These are phyloP conservation scores for Dicentrarchus labrax DNA, from an alignment of 2,113 vertebrate species.

Conservation along the genomic window DNA sequence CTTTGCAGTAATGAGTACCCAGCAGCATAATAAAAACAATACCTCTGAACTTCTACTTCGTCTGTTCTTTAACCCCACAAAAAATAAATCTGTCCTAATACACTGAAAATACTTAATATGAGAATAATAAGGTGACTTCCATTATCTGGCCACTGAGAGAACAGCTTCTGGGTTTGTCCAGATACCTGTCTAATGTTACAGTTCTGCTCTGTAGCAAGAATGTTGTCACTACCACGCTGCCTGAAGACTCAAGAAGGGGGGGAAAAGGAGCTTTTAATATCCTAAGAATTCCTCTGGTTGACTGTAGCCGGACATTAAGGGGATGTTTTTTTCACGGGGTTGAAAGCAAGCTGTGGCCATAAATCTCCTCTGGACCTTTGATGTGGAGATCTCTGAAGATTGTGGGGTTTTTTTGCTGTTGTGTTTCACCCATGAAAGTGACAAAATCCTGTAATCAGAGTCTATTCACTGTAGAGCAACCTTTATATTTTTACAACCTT, in stretches of 20 bases:
- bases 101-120: slow-evolving; percentile 17
- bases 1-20: slow-evolving; percentile 13
- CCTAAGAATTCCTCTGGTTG: slow-evolving; percentile 70
- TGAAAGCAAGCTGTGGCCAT: slow-evolving; percentile 36
- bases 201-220: slow-evolving; percentile 59
- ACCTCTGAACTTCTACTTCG: background rate
- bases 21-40: slow-evolving; percentile 9
- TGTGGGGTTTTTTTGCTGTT: slow-evolving; percentile 46
- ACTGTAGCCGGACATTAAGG: slow-evolving; percentile 59
- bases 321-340: slow-evolving; percentile 20
- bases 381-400: slow-evolving; percentile 68
- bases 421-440: slow-evolving; percentile 65
- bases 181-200: slow-evolving; percentile 72
- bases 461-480: slow-evolving; percentile 68
- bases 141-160: slow-evolving; percentile 16
- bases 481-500: slow-evolving; percentile 37
- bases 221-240: slow-evolving; percentile 58
- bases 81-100: slow-evolving; percentile 9
- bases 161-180: slow-evolving; percentile 65
- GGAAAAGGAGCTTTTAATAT: slow-evolving; percentile 69
- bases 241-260: slow-evolving; percentile 49
- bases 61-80: background rate
- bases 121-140: slow-evolving; percentile 23
- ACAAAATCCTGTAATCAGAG: slow-evolving; percentile 78
- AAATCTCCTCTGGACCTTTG: slow-evolving; percentile 68